Conservation (phyloP, 2,113 vertebrate species). For the Anser brachyrhynchus region DNA sequence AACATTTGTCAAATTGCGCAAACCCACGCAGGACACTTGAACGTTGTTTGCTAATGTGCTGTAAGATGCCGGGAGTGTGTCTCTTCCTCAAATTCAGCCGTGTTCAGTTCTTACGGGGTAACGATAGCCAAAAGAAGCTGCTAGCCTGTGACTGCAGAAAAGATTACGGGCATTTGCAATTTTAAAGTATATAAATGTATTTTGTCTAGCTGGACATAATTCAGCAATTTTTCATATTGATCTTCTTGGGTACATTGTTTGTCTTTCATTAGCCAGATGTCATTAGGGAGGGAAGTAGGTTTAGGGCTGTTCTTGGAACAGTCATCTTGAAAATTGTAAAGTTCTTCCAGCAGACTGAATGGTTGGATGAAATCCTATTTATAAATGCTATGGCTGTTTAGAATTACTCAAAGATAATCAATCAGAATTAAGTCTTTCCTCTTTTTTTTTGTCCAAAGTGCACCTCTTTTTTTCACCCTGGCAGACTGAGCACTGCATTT, state of each 20-base stretch:
- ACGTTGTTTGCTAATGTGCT: not conserved
- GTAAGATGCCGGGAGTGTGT: not conserved
- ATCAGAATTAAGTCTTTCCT: constrained; percentile 25
- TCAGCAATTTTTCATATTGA: not conserved
- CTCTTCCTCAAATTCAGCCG: not conserved
- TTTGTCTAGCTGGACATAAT: not conserved
- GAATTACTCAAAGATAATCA: constrained; percentile 22
- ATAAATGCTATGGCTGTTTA: constrained; percentile 11
- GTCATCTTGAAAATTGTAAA: constrained; percentile 4
- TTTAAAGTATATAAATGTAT: not conserved
- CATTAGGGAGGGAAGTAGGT: not conserved
- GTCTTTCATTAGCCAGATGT: constrained; percentile 18
- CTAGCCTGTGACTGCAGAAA: not conserved
- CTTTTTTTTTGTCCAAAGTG: not conserved
- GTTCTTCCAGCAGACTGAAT: not conserved
- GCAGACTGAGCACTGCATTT: not conserved
- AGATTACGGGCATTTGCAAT: not conserved
- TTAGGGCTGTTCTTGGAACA: constrained; percentile 18
- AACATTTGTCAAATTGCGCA: constrained; percentile 29
- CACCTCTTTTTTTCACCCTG: not conserved
- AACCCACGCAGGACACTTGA: not conserved
- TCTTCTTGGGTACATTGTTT: not conserved
- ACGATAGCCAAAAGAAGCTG: not conserved
- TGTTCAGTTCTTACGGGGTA: not conserved
- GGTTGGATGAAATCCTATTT: constrained; percentile 37